Evolutionary conservation across 2,888 invertebrate species (phyloP), one percentile per base, ranked within the genome.

Genomic region (Lasius fuliginosus): DNA sequence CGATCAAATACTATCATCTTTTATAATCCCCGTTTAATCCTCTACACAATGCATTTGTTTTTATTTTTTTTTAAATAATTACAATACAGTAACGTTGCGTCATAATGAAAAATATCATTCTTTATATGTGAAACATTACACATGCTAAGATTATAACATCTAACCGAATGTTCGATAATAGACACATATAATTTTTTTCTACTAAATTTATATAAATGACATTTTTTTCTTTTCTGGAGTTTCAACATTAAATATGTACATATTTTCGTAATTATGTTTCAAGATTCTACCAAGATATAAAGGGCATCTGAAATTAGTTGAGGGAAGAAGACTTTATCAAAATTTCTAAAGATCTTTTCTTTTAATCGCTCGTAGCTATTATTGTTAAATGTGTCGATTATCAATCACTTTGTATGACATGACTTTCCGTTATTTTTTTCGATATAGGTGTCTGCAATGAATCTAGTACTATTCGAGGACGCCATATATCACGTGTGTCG

Each of bases 391-490:
- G 27, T 18, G 30, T 1, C 2, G 18, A n/a, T 49, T 30, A 58
- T 27, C 12, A 58, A 58, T 58, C 23, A 23, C 4, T 58, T 4
- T 27, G 15, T 9, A 18, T 15, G 15, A 65, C 8, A n/a, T 15
- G 46, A 30, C 6, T 33, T 53, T 3, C 3, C 30, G 1, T 6
- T 30, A 53, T 53, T 71, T 1, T 0, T 40, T 60, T 53, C 9
- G 30, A 56, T 49, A 67, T 40, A 94, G 94, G 96, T 97, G 83
- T 97, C 98, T 1, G 97, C 98, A 0, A 99, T 99, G 98, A 98
- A 99, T 95, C 95, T 99, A 84, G 99, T 99, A 3, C 96, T 99
- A 11, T 99, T 99, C 93, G 99, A 99, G 93, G 99, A 99, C 94
- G 99, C 99, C 18, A 98, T 99, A 97, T 96, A 97, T 88, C 99